A percentile compares a stretch with the other conserved stretches of the same genome.
phyloP scores from a whole-genome alignment of 2,797 vertebrate species.

The Enteromius viviparus region DNA sequence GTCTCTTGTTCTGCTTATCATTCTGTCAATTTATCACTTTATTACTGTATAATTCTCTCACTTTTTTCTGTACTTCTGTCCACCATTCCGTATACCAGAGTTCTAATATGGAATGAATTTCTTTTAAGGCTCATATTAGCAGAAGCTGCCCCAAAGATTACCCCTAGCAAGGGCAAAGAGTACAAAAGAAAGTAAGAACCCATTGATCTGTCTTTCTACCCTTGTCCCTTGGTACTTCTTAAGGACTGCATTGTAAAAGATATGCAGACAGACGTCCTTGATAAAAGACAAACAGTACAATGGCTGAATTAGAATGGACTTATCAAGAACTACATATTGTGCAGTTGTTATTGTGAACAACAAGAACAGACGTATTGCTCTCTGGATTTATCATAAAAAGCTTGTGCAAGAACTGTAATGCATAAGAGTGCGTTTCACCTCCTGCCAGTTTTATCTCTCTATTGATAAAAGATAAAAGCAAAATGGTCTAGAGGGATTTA shows the following conservation, averaged over 20 bases:
- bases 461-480: conserved; percentile 32
- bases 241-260: conserved; percentile 43
- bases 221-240: conserved; percentile 44
- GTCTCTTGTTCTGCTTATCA: background rate
- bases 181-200: conserved; percentile 20
- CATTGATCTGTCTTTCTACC: conserved; percentile 39
- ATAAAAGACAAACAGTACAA: conserved; percentile 26
- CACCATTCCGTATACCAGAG: background rate
- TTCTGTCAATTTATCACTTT: background rate
- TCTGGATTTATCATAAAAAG: conserved; percentile 27
- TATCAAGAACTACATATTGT: conserved; percentile 16
- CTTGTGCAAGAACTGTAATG: background rate
- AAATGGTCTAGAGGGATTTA: conserved; percentile 5
- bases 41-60: background rate
- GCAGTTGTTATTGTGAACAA: conserved; percentile 36
- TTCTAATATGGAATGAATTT: background rate
- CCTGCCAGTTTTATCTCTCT: conserved; percentile 17
- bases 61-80: background rate
- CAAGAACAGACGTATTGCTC: conserved; percentile 9
- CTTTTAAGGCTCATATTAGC: background rate
- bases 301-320: conserved; percentile 24
- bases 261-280: conserved; percentile 41
- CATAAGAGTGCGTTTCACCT: background rate
- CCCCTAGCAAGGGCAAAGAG: conserved; percentile 16
- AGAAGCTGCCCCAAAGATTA: conserved; percentile 2